Base-by-base conservation (phyloP, 2,888 invertebrate genomes). In the Masnerella sp. region DNA sequence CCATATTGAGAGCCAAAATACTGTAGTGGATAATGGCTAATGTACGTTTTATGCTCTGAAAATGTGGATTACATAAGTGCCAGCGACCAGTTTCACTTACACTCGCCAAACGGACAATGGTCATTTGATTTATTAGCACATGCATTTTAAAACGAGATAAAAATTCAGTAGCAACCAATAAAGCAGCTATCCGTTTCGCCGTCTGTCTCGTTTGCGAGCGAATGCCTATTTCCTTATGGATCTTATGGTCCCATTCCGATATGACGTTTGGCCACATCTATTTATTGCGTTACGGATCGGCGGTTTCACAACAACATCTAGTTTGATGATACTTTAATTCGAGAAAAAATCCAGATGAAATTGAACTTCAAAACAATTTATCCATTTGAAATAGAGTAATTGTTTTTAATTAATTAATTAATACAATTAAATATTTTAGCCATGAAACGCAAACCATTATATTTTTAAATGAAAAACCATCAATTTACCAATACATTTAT, bases 131-230 rank as follows among this genome's bases (percentile, higher is more conserved):
- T 84, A 85, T 81, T 77, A 78, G 51, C 75, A 58, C 79, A 80
- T 82, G 80, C 80, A 83, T 85, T 85, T 83, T 82, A 81, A 70
- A 72, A 61, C 54, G 61, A 78, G 77, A 86, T 86, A 84, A 85
- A 86, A 86, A 86, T 86, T 84, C 84, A 83, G 79, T 76, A 82
- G 75, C 74, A 65, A 73, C 78, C 81, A 79, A 84, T 82, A 84
- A 85, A 85, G 72, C 74, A 74, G 71, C 42, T 43, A 59, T 73
- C 76, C 52, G 32, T 52, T 51, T 40, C 54, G 54, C 58, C 54
- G 74, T 74, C 67, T 56, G 73, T 74, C 67, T 61, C 62, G 71
- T 45, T 62, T 51, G 45, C 43, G 54, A 62, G 45, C 43, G 58
- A 77, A 74, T 65, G 64, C 75, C 69, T 73, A 75, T 77, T 73